Conservation (phyloP, 2,797 vertebrate species). For the Todus mexicanus region DNA sequence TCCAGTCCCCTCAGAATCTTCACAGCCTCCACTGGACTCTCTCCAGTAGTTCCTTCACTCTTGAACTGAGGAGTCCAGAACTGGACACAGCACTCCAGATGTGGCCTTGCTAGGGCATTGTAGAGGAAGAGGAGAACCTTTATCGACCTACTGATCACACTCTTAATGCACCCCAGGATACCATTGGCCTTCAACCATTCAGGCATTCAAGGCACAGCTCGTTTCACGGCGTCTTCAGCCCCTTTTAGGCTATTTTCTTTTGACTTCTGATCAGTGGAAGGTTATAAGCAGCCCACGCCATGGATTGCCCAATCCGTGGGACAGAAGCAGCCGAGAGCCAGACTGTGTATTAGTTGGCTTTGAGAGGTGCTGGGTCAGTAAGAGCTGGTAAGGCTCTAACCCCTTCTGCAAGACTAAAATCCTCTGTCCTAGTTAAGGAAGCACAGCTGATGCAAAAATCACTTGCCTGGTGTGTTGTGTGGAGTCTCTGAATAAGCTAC, state of each 20-base stretch:
- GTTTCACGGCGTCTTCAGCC: background rate
- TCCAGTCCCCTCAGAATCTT: too few relatives aligned
- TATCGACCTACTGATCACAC: too few relatives aligned
- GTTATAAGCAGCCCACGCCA: background rate
- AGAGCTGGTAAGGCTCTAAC: background rate
- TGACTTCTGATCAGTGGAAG: background rate
- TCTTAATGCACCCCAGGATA: too few relatives aligned
- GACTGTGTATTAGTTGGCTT: background rate
- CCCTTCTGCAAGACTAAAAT: background rate
- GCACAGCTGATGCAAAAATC: slow-evolving; percentile 1
- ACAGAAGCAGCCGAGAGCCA: background rate
- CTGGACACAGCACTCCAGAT: too few relatives aligned
- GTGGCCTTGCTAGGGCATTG: too few relatives aligned
- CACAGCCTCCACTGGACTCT: too few relatives aligned
- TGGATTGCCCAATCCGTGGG: background rate
- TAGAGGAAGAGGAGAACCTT: too few relatives aligned
- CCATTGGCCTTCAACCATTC: background rate
- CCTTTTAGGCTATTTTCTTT: background rate
- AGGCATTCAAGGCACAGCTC: background rate
- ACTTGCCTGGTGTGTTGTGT: slow-evolving; percentile 19
- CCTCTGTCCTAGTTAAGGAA: slow-evolving; percentile 43
- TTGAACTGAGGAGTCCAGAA: too few relatives aligned
- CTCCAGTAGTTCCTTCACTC: too few relatives aligned
- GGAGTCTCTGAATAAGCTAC: slow-evolving; percentile 26
- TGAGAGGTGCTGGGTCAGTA: background rate